Base-by-base conservation (phyloP, 2,797 vertebrate species). In the Poeciliopsis gracilis region DNA sequence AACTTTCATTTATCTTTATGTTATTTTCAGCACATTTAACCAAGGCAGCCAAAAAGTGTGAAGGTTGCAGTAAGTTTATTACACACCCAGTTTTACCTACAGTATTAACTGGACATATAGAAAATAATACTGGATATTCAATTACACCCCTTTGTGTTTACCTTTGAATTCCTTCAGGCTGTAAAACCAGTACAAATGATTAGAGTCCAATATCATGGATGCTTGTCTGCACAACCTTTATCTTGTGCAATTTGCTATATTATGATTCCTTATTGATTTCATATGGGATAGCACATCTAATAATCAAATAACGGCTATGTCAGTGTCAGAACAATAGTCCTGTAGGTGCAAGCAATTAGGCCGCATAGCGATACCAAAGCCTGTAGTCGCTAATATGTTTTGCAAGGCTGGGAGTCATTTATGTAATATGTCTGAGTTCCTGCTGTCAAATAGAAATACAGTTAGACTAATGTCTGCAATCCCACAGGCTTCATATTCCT, bases 321-420 rank as follows among this genome's bases (percentile, higher is more conserved):
- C 67, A 75, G 76, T 86, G 89, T 89, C 77, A 84, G 82, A 90
- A 89, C 85, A 86, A 86, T 70, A 80, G 80, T 79, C 82, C 70
- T 77, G 0, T 36, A 73, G 82, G 76, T 79, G 80, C 77, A 89
- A 89, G 88, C 87, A 93, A 92, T 92, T 92, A 90, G 86, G 86
- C 75, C 73, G 61, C 73, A 74, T 33, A 76, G 80, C 10, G 69
- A 91, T 90, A 91, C 83, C 82, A 79, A 82, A 43, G 43, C 66
- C 79, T 85, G 79, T 77, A 83, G 83, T 79, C 72, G 75, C 77
- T 85, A 88, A 90, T 88, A 49, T 75, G 55, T 74, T 88, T 86
- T 88, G 80, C 87, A 76, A 87, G 80, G 70, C 73, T 79, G 70
- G 33, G 75, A 91, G 89, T 91, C 87, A 80, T 66, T 91, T 82